These are phyloP conservation scores for Wasmannia auropunctata DNA, from an alignment of 1,140 invertebrate species.

Conservation along the genomic window DNA sequence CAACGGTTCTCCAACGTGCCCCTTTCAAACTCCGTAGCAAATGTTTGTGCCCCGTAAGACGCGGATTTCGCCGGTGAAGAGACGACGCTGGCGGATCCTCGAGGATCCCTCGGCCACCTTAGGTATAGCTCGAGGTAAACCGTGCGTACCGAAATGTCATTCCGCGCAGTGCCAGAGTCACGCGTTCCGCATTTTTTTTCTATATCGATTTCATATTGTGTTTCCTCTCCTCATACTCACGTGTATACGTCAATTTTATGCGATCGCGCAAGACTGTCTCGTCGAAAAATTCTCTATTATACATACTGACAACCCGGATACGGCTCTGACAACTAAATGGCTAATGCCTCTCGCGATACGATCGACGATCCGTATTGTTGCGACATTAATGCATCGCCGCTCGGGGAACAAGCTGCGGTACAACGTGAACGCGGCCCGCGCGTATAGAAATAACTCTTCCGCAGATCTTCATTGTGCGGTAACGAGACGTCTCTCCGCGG, in stretches of 20 bases:
- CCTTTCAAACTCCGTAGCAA: background rate
- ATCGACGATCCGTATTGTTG: constrained; percentile 19
- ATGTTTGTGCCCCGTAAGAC: background rate
- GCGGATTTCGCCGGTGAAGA: constrained; percentile 9
- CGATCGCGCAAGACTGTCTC: background rate
- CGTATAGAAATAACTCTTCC: constrained; percentile 42
- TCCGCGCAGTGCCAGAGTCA: background rate
- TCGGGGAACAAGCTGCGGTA: background rate
- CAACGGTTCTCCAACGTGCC: background rate
- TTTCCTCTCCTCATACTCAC: background rate
- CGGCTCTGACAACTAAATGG: background rate
- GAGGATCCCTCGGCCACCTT: background rate
- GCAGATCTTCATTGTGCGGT: constrained; percentile 54
- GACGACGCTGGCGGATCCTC: background rate
- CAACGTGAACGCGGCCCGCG: constrained; percentile 6
- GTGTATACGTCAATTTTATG: background rate
- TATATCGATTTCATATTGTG: background rate
- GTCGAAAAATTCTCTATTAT: constrained; percentile 13
- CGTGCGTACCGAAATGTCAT: background rate
- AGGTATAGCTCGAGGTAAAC: background rate
- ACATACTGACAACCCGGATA: background rate
- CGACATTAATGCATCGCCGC: constrained; percentile 12
- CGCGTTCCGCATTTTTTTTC: background rate
- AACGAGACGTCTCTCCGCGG: constrained; percentile 40
- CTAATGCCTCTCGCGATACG: constrained; percentile 3